These are phyloP conservation scores for Acanthurus lineatus DNA, from an alignment of 2,797 vertebrate genomes.

Conservation along the genomic window DNA sequence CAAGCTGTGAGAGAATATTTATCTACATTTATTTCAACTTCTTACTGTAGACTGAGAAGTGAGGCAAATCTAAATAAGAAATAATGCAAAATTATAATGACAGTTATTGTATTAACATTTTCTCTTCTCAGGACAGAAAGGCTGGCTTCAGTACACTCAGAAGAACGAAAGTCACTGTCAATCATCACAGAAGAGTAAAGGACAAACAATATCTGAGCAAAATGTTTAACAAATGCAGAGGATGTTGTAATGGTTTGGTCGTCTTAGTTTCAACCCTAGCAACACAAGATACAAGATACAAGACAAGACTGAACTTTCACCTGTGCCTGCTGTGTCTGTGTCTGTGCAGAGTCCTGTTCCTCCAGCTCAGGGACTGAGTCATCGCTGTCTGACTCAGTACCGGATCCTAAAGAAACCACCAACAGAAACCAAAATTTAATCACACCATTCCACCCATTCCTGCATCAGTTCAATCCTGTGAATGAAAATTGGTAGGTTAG, in stretches of 20 bases:
- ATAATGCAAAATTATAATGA: background rate
- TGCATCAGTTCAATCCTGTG: constrained; percentile 25
- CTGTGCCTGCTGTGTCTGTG: constrained; percentile 98
- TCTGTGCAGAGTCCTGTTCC: constrained; percentile 96
- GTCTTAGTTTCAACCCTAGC: background rate
- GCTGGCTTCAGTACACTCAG: constrained; percentile 93
- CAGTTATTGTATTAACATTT: background rate
- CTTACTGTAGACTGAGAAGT: background rate
- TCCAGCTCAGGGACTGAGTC: constrained; percentile 98
- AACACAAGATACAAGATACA: background rate
- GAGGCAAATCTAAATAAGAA: background rate
- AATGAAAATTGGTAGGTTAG: constrained; percentile 25
- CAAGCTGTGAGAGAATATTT: constrained; percentile 85
- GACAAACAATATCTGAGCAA: constrained; percentile 12
- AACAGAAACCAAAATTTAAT: constrained; percentile 28
- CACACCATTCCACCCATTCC: constrained; percentile 9
- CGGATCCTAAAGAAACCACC: constrained; percentile 88
- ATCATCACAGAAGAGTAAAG: constrained; percentile 88
- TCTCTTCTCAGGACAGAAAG: constrained; percentile 88
- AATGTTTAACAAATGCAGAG: background rate
- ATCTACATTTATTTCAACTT: constrained; percentile 5
- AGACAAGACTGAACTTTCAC: constrained; percentile 73
- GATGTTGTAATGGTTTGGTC: background rate
- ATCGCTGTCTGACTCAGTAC: constrained; percentile 98
- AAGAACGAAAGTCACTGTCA: constrained; percentile 96